These are phyloP conservation scores for Harpagifer antarcticus DNA, from an alignment of 2,797 vertebrate genomes.

Conservation along the genomic window DNA sequence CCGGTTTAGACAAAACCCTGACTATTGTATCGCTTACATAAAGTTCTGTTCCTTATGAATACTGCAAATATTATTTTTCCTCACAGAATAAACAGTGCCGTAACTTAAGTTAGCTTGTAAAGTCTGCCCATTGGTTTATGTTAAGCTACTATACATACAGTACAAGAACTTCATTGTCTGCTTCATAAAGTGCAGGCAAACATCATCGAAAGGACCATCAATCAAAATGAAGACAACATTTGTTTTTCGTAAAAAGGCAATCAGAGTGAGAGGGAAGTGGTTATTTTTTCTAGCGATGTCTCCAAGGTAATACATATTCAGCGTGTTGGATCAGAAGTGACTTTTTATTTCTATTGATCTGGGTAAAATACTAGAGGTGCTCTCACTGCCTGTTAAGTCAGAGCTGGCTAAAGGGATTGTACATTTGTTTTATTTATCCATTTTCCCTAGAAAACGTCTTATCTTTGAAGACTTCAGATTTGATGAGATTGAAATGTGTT, in stretches of 20 bases:
- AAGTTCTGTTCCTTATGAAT: too few relatives aligned
- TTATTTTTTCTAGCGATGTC: conserved; percentile 26
- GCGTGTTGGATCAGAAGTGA: conserved; percentile 42
- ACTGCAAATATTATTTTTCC: too few relatives aligned
- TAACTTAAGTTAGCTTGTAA: conserved; percentile 1
- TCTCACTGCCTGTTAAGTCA: conserved; percentile 43
- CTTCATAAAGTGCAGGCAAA: conserved; percentile 1
- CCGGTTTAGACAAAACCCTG: too few relatives aligned
- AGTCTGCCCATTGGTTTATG: conserved; percentile 23
- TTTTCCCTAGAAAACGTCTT: conserved; percentile 23
- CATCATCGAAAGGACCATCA: conserved; percentile 26
- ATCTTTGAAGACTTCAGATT: conserved; percentile 52
- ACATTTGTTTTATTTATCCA: too few relatives aligned
- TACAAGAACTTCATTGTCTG: neutral
- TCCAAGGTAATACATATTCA: conserved; percentile 47
- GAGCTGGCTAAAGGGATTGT: conserved; percentile 1
- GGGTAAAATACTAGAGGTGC: conserved; percentile 51
- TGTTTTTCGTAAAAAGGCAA: conserved; percentile 30
- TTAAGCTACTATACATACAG: conserved; percentile 1
- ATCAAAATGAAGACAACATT: conserved; percentile 41
- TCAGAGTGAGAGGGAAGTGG: conserved; percentile 2
- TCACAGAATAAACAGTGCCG: too few relatives aligned
- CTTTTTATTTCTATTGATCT: conserved; percentile 66
- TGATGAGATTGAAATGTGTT: conserved; percentile 45
- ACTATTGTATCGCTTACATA: too few relatives aligned